phyloP scores from a whole-genome alignment of 2,797 vertebrate species.

The Coilia nasus region DNA sequence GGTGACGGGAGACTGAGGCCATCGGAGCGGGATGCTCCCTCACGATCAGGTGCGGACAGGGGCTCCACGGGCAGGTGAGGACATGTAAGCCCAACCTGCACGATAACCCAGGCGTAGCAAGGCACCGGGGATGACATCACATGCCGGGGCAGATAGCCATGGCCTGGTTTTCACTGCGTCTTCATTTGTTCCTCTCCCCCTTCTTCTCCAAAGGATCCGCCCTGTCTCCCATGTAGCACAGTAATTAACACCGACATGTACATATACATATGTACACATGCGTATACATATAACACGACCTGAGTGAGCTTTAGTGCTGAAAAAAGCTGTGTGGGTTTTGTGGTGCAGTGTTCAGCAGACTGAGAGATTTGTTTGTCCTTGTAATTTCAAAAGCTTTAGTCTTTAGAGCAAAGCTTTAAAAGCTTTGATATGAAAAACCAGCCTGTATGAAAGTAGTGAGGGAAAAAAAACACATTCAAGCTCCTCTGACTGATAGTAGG shows the following conservation, averaged over 20 bases:
- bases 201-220: not conserved
- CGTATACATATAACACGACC: too few species aligned
- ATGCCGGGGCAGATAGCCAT: not conserved
- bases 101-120: not conserved
- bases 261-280: too few species aligned
- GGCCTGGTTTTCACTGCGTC: not conserved
- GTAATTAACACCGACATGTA: too few species aligned
- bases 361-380: too few species aligned
- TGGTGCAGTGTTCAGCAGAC: too few species aligned
- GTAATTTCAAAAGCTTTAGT: too few species aligned
- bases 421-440: not conserved
- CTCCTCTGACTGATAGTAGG: not conserved
- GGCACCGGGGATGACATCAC: not conserved
- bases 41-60: not conserved
- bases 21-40: not conserved
- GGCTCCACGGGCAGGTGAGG: too few species aligned
- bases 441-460: not conserved
- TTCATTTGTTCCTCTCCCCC: not conserved
- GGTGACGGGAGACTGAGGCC: not conserved
- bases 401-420: not conserved
- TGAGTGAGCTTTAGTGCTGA: too few species aligned
- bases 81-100: not conserved
- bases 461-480: not conserved
- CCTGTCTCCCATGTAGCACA: too few species aligned
- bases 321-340: too few species aligned